Conservation (phyloP, 1,140 invertebrate genomes). For the Drosophila guanche region DNA sequence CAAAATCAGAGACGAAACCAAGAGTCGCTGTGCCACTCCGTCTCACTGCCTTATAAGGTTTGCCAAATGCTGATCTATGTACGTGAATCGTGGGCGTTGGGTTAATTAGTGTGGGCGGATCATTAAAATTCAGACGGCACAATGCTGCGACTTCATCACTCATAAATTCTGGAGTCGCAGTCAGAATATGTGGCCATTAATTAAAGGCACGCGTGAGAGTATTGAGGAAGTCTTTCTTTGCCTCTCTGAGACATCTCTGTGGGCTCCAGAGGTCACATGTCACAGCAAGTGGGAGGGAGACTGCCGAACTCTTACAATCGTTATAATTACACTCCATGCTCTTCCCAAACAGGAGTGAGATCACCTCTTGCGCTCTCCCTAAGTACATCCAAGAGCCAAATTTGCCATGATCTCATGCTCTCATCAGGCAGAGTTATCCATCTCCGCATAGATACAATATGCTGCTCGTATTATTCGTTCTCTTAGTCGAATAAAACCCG, state of each 20-base stretch:
- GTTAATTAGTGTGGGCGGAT: constrained; percentile 65
- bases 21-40: constrained; percentile 10
- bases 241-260: constrained; percentile 12
- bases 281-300: constrained; percentile 36
- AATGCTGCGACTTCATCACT: constrained; percentile 31
- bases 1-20: constrained; percentile 42
- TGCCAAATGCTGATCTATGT: constrained; percentile 34
- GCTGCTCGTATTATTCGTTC: constrained; percentile 15
- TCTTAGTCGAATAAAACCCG: constrained; percentile 6
- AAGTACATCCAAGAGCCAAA: constrained; percentile 4
- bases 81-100: constrained; percentile 45
- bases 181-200: constrained; percentile 50
- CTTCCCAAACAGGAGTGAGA: constrained; percentile 13
- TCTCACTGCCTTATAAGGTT: constrained; percentile 35
- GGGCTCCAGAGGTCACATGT: constrained; percentile 36
- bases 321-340: constrained; percentile 10
- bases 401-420: constrained; percentile 67
- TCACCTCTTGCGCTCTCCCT: constrained; percentile 6
- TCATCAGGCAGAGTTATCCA: constrained; percentile 32
- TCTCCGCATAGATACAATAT: constrained; percentile 31
- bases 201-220: constrained; percentile 60
- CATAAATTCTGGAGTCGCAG: constrained; percentile 15
- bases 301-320: constrained; percentile 10
- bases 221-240: constrained; percentile 18
- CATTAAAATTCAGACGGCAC: constrained; percentile 49